Conservation (phyloP, 1,140 invertebrate species). For the Harlomillsia oculata region DNA sequence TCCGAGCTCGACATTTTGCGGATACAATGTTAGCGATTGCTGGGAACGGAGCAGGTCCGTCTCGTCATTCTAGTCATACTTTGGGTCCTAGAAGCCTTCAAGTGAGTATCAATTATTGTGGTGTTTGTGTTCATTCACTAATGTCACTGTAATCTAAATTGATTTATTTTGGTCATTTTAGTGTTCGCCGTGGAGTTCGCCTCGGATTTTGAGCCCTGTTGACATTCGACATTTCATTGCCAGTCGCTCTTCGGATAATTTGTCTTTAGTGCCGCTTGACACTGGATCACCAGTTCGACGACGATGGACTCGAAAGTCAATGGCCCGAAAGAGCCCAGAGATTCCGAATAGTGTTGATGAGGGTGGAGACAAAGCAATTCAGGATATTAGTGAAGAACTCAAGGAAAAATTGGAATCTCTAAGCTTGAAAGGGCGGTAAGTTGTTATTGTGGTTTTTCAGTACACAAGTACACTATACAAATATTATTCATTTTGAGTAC, state of each 20-base stretch:
- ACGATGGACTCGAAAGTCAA: constrained; percentile 39
- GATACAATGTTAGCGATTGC: constrained; percentile 47
- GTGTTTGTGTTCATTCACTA: background rate
- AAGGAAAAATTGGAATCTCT: constrained; percentile 38
- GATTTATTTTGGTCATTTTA: constrained; percentile 31
- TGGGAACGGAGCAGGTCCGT: constrained; percentile 34
- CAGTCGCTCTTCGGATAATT: constrained; percentile 46
- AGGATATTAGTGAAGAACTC: constrained; percentile 40
- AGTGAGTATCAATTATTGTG: constrained; percentile 33
- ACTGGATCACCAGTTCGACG: constrained; percentile 39
- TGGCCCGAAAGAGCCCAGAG: constrained; percentile 34
- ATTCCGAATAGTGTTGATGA: constrained; percentile 18
- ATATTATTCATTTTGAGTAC: background rate
- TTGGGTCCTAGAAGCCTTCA: constrained; percentile 43
- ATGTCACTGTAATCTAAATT: background rate
- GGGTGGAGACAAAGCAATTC: constrained; percentile 36
- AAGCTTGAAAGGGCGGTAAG: constrained; percentile 37
- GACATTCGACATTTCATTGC: constrained; percentile 45
- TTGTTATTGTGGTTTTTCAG: background rate
- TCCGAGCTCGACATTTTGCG: constrained; percentile 46
- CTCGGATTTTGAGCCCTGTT: constrained; percentile 46
- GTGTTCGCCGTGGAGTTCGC: constrained; percentile 48
- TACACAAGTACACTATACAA: no score
- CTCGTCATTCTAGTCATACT: constrained; percentile 36
- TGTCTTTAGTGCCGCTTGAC: constrained; percentile 38